A percentile compares a stretch with the other conserved stretches of the same genome.
Evolutionary conservation across 1,140 invertebrate species (phyloP).

Genomic region (Thaumatotibia leucotreta): DNA sequence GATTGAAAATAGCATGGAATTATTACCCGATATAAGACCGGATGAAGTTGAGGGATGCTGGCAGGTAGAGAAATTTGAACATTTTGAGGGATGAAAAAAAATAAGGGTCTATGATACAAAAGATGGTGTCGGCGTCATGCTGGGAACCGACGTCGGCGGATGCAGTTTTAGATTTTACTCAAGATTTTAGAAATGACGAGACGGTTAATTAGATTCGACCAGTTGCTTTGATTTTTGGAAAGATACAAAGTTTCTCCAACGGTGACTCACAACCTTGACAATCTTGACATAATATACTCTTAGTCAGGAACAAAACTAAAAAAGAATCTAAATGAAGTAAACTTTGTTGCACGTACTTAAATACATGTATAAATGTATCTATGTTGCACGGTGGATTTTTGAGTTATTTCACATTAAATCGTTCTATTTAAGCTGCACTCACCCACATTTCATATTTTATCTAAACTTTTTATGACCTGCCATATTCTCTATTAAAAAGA

Average conservation of each 20-base stretch:
- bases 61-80: slow-evolving; percentile 75
- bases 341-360: slow-evolving; percentile 11
- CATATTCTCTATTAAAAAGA: neutral
- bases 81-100: slow-evolving; percentile 73
- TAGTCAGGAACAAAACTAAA: neutral
- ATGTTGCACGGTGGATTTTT: no score
- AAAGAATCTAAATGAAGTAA: neutral
- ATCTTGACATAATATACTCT: neutral
- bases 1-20: slow-evolving; percentile 29
- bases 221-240: slow-evolving; percentile 35
- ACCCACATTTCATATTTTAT: no score
- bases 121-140: slow-evolving; percentile 67
- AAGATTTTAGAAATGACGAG: slow-evolving; percentile 57
- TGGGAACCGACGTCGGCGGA: slow-evolving; percentile 64
- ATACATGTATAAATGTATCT: slow-evolving; percentile 7
- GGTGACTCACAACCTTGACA: neutral
- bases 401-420: neutral
- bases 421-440: no score
- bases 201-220: slow-evolving; percentile 69
- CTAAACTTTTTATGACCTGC: neutral
- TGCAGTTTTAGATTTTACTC: slow-evolving; percentile 65
- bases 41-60: slow-evolving; percentile 26
- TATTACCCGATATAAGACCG: slow-evolving; percentile 15
- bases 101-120: slow-evolving; percentile 71
- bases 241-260: slow-evolving; percentile 3